Base-by-base conservation (phyloP, 2,797 vertebrate species). In the Cottoperca gobio region DNA sequence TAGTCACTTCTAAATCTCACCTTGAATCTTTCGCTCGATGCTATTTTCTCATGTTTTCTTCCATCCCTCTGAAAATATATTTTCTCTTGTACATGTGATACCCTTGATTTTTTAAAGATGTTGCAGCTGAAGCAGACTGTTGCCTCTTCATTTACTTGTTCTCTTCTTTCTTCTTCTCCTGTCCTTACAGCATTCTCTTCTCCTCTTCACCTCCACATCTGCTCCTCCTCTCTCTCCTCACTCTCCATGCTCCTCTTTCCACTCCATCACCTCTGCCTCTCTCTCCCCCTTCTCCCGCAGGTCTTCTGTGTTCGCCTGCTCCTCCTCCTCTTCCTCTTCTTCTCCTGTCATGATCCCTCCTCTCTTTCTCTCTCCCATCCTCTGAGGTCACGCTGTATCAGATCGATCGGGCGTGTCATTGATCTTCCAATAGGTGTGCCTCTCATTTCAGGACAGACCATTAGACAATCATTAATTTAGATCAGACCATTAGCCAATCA, bases 401-500 rank as follows among this genome's bases (percentile, higher is more conserved):
- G 63, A 90, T 93, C 75, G 53, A 88, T 90, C 35, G 4, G 52
- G 49, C n/a, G 8, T 31, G 49, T 65, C 81, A 88, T 86, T 80
- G 85, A 84, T 88, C 75, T 62, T 62, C 46, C 49, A 65, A 39
- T 68, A 37, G 71, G 49, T 4, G 17, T 64, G 66, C 33, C 62
- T 71, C 43, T 79, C 63, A 79, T 90, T 91, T 81, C 50, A 52
- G 76, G 54, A 55, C 46, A 9, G 69, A 78, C 82, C 79, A 85
- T 89, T 85, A 79, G 78, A 73, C 87, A 82, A 78, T 84, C 77
- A 83, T 91, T 87, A 78, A 87, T 88, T 86, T 82, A 48, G 48
- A 88, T 81, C 73, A 65, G 69, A 78, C 72, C 59, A 87, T 91
- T 89, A 90, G 57, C 73, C 70, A 61, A 77, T 72, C 81, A 75